Evolutionary conservation across 1,140 invertebrate species (phyloP).

Genomic region (Thaumatotibia leucotreta): DNA sequence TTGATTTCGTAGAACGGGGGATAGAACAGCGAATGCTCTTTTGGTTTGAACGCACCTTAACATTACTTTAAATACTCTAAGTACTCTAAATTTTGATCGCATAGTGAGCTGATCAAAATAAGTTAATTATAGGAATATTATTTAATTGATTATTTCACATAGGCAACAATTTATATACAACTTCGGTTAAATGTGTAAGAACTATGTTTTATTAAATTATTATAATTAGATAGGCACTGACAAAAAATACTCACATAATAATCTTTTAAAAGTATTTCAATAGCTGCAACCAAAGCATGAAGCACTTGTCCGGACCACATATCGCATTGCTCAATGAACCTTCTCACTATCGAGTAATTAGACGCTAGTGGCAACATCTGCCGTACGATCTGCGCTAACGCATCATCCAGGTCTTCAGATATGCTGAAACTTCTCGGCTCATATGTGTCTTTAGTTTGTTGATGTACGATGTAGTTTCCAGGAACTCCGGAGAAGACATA

Average conservation of each 20-base stretch:
- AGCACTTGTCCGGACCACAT: slow-evolving; percentile 93
- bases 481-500: slow-evolving; percentile 87
- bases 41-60: too few relatives aligned
- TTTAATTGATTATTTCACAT: too few relatives aligned
- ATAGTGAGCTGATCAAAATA: too few relatives aligned
- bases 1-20: too few relatives aligned
- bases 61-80: too few relatives aligned
- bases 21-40: too few relatives aligned
- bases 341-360: slow-evolving; percentile 90
- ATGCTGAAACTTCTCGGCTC: slow-evolving; percentile 71
- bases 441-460: slow-evolving; percentile 71
- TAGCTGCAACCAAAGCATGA: slow-evolving; percentile 91
- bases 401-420: slow-evolving; percentile 79
- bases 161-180: too few relatives aligned
- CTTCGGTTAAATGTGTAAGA: too few relatives aligned
- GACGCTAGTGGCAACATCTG: slow-evolving; percentile 91
- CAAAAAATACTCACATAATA: slow-evolving; percentile 79
- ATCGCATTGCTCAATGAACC: slow-evolving; percentile 88
- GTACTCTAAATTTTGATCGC: too few relatives aligned
- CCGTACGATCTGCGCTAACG: slow-evolving; percentile 86
- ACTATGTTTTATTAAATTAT: too few relatives aligned
- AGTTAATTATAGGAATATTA: too few relatives aligned
- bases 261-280: slow-evolving; percentile 87
- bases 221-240: slow-evolving; percentile 15
- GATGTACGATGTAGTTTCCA: slow-evolving; percentile 83